Conservation (phyloP, 2,888 invertebrate genomes). For the Erynnis tages region DNA sequence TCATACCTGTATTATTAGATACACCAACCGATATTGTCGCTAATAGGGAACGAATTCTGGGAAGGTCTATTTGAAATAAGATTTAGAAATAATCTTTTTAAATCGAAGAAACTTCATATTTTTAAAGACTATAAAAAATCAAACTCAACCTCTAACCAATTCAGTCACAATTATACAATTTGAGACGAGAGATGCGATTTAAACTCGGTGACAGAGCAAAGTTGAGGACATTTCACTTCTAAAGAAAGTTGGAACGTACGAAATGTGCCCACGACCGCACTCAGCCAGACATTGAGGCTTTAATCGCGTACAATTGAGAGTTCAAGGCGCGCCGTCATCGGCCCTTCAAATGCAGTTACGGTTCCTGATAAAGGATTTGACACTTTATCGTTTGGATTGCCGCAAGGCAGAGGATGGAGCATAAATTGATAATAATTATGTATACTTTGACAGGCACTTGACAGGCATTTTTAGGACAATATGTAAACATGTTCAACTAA, state of each 20-base stretch:
- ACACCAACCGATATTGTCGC: too few species aligned
- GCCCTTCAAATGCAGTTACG: constrained; percentile 18
- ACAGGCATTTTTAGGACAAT: too few species aligned
- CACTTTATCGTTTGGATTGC: constrained; percentile 21
- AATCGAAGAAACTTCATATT: not conserved
- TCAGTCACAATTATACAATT: constrained; percentile 5
- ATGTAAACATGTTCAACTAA: too few species aligned
- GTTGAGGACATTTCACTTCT: constrained; percentile 14
- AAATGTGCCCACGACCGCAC: constrained; percentile 24
- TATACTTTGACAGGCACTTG: too few species aligned
- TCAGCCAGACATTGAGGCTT: constrained; percentile 29
- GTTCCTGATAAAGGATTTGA: constrained; percentile 29
- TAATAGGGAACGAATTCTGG: too few species aligned
- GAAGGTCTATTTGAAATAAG: too few species aligned
- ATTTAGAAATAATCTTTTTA: too few species aligned
- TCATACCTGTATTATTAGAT: too few species aligned
- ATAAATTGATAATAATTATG: too few species aligned
- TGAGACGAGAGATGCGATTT: not conserved
- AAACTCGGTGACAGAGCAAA: constrained; percentile 15
- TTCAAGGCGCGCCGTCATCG: constrained; percentile 15
- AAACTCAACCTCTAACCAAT: not conserved
- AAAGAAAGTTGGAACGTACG: constrained; percentile 20
- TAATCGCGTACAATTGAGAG: constrained; percentile 24
- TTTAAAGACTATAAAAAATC: not conserved
- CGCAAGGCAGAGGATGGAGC: constrained; percentile 7